Evolutionary conservation across 2,113 vertebrate genomes (phyloP).

Genomic region (Cricetomys ansorgei): DNA sequence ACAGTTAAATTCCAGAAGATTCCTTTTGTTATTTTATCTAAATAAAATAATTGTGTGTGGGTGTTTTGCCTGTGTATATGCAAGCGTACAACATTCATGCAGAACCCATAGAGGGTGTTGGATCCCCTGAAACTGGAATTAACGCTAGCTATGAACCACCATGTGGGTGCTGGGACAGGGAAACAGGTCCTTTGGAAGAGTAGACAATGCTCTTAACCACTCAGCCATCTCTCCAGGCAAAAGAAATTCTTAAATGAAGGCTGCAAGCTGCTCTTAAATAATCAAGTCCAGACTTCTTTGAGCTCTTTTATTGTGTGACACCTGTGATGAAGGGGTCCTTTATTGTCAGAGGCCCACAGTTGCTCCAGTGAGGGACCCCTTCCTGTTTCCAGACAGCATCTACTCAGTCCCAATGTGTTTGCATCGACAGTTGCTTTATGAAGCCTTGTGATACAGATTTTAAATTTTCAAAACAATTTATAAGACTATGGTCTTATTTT

Average conservation of each 20-base stretch:
- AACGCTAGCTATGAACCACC: neutral
- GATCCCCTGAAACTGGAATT: neutral
- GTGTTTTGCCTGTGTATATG: neutral
- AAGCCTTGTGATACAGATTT: neutral
- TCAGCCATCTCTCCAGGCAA: neutral
- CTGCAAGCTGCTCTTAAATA: neutral
- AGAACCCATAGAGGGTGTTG: neutral
- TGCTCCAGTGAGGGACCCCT: neutral
- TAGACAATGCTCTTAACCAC: neutral
- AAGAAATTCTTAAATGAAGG: neutral
- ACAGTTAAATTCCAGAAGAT: neutral
- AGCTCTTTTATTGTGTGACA: neutral
- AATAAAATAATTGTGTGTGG: neutral
- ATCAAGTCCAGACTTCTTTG: neutral
- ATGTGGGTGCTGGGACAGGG: neutral
- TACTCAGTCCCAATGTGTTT: neutral
- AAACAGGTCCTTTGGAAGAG: neutral
- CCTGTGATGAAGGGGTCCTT: neutral
- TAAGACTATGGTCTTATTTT: neutral
- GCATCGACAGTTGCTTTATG: neutral
- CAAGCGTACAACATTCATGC: neutral
- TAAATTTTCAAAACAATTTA: neutral
- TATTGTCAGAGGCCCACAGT: neutral
- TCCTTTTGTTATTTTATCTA: neutral
- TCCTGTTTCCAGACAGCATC: neutral